Evolutionary conservation across 2,113 vertebrate species (phyloP).

Genomic region (Polypterus senegalus): DNA sequence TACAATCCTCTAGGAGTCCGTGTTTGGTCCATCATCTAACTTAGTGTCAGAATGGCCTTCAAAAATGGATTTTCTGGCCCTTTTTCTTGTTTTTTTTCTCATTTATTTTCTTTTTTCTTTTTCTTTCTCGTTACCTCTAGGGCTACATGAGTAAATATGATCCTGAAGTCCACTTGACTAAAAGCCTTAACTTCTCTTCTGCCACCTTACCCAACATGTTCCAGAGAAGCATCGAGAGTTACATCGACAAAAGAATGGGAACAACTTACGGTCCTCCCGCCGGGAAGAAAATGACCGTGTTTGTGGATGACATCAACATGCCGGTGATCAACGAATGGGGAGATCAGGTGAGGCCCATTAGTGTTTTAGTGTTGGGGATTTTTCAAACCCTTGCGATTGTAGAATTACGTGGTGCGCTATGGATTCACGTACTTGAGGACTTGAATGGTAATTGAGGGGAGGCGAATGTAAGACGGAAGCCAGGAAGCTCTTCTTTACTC

Average conservation of each 20-base stretch:
- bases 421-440: no score
- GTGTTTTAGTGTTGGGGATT: no score
- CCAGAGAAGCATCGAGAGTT: constrained; percentile 65
- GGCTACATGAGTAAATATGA: constrained; percentile 57
- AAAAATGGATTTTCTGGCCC: no score
- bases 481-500: background rate
- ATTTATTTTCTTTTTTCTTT: no score
- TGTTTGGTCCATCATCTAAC: no score
- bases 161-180: constrained; percentile 55
- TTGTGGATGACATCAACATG: constrained; percentile 77
- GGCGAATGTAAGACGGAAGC: background rate
- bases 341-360: constrained; percentile 56
- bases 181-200: constrained; percentile 66
- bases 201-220: constrained; percentile 66
- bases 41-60: no score
- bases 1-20: no score
- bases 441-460: no score
- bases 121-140: constrained; percentile 33
- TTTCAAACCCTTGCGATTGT: no score
- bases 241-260: constrained; percentile 67
- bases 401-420: no score
- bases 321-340: constrained; percentile 77
- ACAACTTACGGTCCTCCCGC: constrained; percentile 61
- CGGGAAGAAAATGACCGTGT: constrained; percentile 66
- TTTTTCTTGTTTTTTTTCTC: no score